These are phyloP conservation scores for Tanypteryx hageni DNA, from an alignment of 2,888 invertebrate genomes.

Conservation along the genomic window DNA sequence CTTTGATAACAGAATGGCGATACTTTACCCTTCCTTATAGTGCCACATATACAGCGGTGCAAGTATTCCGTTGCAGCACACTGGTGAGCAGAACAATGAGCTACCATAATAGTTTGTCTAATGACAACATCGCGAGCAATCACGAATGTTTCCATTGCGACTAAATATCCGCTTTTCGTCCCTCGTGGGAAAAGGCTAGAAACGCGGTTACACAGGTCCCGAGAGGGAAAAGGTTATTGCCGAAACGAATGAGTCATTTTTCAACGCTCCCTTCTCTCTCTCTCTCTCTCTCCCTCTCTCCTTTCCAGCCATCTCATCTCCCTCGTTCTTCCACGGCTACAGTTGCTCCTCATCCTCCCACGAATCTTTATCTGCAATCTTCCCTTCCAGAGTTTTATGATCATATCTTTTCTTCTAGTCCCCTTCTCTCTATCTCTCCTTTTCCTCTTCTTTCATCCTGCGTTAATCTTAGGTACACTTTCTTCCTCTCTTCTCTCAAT, in stretches of 20 bases:
- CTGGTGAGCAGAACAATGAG: too few species aligned
- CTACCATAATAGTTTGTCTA: neutral
- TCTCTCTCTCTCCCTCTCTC: neutral
- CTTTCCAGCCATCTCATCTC: neutral
- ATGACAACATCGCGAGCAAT: neutral
- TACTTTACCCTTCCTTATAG: too few species aligned
- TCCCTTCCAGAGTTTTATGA: neutral
- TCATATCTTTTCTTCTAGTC: neutral
- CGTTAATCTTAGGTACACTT: neutral
- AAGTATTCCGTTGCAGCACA: too few species aligned
- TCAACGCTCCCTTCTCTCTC: neutral
- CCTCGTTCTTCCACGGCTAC: neutral
- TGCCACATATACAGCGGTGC: too few species aligned
- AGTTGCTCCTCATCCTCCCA: neutral
- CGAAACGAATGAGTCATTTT: constrained; percentile 28
- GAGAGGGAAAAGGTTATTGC: neutral
- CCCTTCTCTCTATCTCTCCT: neutral
- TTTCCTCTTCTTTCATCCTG: neutral
- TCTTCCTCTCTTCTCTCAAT: neutral
- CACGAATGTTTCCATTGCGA: constrained; percentile 10
- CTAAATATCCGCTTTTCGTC: neutral
- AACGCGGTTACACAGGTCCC: neutral
- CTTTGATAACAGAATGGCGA: too few species aligned
- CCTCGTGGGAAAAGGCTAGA: neutral
- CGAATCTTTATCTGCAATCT: too few species aligned